These are phyloP conservation scores for Callopanchax toddi DNA, from an alignment of 2,113 vertebrate genomes.

Conservation along the genomic window DNA sequence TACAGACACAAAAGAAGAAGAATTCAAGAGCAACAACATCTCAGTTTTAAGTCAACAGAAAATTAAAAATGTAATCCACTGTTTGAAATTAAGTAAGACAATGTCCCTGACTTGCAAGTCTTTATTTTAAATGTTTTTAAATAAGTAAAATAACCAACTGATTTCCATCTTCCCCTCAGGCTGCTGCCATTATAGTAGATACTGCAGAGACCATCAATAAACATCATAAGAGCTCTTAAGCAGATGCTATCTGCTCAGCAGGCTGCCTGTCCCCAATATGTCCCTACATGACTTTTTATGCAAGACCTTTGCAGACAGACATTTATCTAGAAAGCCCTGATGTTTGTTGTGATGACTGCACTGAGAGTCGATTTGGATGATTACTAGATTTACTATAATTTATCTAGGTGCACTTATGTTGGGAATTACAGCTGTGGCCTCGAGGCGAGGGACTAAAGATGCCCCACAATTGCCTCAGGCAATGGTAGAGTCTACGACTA, in stretches of 20 bases:
- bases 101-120: too few relatives aligned
- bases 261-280: background rate
- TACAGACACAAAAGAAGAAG: slow-evolving; percentile 5
- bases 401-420: slow-evolving; percentile 28
- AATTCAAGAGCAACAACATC: too few relatives aligned
- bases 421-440: slow-evolving; percentile 32
- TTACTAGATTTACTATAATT: slow-evolving; percentile 25
- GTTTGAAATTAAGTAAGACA: too few relatives aligned
- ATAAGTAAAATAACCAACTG: slow-evolving; percentile 15
- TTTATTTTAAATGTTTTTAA: background rate
- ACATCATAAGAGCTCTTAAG: slow-evolving; percentile 33
- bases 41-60: too few relatives aligned
- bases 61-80: too few relatives aligned
- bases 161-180: slow-evolving; percentile 25
- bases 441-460: slow-evolving; percentile 30
- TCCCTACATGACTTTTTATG: slow-evolving; percentile 8
- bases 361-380: slow-evolving; percentile 8
- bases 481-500: slow-evolving; percentile 5
- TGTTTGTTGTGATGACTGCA: slow-evolving; percentile 15
- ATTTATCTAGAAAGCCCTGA: slow-evolving; percentile 17
- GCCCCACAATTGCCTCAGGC: slow-evolving; percentile 27
- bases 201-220: slow-evolving; percentile 23
- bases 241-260: slow-evolving; percentile 37
- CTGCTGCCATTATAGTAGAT: slow-evolving; percentile 16
- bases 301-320: background rate